phyloP scores from a whole-genome alignment of 2,113 vertebrate genomes.

The Crotalus tigris region DNA sequence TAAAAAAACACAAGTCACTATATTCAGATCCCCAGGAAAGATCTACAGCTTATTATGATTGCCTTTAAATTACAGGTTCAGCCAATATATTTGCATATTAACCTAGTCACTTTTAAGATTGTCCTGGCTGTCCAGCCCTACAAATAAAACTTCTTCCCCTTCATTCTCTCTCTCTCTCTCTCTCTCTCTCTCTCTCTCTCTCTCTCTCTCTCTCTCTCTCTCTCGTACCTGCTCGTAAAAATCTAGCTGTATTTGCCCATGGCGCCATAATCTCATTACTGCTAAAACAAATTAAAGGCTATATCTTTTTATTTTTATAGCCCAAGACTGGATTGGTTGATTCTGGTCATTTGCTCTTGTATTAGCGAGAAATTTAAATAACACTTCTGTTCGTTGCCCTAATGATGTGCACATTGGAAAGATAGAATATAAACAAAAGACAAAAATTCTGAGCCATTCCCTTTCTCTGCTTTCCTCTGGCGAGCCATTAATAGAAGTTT shows the following conservation, averaged over 20 bases:
- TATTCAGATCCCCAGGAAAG: rapidly evolving
- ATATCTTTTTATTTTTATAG: slow-evolving; percentile 30
- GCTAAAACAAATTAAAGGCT: not conserved
- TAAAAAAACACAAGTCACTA: not conserved
- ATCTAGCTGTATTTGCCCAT: rapidly evolving
- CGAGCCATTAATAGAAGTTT: slow-evolving; percentile 19
- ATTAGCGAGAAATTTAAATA: slow-evolving; percentile 9
- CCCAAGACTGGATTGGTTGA: not conserved
- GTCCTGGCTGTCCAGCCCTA: not conserved
- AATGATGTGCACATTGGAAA: not conserved
- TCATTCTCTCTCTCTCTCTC: not conserved
- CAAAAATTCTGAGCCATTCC: not conserved
- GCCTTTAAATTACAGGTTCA: not conserved
- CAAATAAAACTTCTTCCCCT: not conserved
- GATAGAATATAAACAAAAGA: slow-evolving; percentile 5
- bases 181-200: rapidly evolving
- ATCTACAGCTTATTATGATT: rapidly evolving
- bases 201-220: not conserved
- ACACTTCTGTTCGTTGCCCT: slow-evolving; percentile 7
- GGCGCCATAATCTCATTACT: slow-evolving; percentile 1
- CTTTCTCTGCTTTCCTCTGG: not conserved
- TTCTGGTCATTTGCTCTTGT: slow-evolving; percentile 13
- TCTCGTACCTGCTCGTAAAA: not conserved
- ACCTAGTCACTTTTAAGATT: not conserved
- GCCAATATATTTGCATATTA: not conserved